Percentiles rank a stretch among this genome's conserved stretches.
phyloP scores from a whole-genome alignment of 2,113 vertebrate species.

The Neogobius melanostomus region DNA sequence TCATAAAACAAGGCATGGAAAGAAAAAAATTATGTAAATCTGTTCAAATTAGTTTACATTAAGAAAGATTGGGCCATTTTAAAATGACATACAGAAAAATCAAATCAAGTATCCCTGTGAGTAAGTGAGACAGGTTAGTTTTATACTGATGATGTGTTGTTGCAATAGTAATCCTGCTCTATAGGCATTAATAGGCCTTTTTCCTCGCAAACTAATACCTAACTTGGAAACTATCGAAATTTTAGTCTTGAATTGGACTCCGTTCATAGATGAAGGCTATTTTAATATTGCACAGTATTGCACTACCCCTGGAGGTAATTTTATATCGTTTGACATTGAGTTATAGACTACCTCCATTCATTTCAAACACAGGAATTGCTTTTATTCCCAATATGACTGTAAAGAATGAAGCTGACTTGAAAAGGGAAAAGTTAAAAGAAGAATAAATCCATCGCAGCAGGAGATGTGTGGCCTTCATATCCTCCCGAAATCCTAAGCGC shows the following conservation, averaged over 20 bases:
- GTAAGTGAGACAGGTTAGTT: no score
- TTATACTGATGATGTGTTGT: no score
- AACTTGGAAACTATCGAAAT: no score
- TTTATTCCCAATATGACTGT: constrained; percentile 11
- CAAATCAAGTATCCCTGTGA: no score
- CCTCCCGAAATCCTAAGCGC: constrained; percentile 10
- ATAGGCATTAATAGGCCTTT: no score
- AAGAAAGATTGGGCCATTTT: background rate
- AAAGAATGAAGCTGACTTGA: constrained; percentile 10
- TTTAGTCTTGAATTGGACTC: no score
- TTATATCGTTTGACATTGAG: constrained; percentile 15
- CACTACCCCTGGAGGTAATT: constrained; percentile 11
- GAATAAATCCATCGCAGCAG: background rate
- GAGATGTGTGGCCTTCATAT: constrained; percentile 16
- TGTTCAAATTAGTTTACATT: background rate
- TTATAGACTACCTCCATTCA: constrained; percentile 1
- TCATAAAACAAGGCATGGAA: background rate
- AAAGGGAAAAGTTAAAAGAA: background rate
- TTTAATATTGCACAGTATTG: background rate
- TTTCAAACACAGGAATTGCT: constrained; percentile 25
- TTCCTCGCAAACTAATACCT: no score
- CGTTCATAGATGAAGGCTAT: background rate
- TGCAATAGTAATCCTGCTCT: no score
- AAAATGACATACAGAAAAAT: no score
- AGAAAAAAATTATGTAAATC: background rate